Base-by-base conservation (phyloP, 1,140 invertebrate species). In the Leptoteleia sp. region DNA sequence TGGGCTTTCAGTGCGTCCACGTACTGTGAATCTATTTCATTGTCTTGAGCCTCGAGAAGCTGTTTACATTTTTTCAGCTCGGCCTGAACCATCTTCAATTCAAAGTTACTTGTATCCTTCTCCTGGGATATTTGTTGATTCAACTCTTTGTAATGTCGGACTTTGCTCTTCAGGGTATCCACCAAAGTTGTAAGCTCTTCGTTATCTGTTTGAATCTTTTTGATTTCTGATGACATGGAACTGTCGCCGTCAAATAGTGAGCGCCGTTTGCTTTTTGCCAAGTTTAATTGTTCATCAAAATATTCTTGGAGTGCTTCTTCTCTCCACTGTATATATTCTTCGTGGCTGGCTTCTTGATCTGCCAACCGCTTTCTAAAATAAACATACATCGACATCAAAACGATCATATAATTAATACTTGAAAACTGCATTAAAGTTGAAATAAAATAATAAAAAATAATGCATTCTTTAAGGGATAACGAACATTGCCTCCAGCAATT, bases 301-400 rank as follows among this genome's bases (percentile, higher is more conserved):
- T 82, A 84, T 5, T 73, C 64, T 64, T 85, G 79, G 3, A 88
- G 50, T n/a, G 55, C 75, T 33, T 83, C 65, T n/a, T 89, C 55
- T 7, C 82, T 72, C 80, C 83, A 85, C 37, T 87, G 80, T 1
- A 84, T 35, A 3, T 83, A 48, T 70, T 87, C 84, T 59, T 89
- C 86, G 19, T 85, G 82, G 43, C 84, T 79, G 3, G 64, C 75
- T 77, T 89, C 86, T 3, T 87, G 79, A 22, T 87, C 79, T 37
- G 75, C 57, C n/a, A 89, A 72, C 19, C 81, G 83, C 73, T 84
- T 79, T 47, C 82, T 85, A 45, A 27, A 62, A 61, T 40, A 5
- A 38, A 12, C n/a, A n/a, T n/a, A n/a, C n/a, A n/a, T n/a, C n/a
- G n/a, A n/a, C n/a, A n/a, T n/a, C n/a, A n/a, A n/a, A n/a, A n/a